These are phyloP conservation scores for Astur gentilis DNA, from an alignment of 2,113 vertebrate genomes.

Conservation along the genomic window DNA sequence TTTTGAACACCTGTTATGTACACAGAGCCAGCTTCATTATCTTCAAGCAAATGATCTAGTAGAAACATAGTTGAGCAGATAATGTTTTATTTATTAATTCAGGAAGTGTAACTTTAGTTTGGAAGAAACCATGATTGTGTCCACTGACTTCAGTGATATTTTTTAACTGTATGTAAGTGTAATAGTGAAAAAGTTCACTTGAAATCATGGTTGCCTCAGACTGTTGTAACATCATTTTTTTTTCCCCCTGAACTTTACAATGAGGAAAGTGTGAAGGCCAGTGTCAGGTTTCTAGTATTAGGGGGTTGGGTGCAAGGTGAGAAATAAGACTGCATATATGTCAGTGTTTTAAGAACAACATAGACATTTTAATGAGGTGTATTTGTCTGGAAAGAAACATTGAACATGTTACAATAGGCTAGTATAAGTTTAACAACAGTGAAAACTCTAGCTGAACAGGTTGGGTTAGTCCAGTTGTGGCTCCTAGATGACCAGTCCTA, in stretches of 20 bases:
- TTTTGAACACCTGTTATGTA: neutral
- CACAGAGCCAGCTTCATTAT: neutral
- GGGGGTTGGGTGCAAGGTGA: neutral
- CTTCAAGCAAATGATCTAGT: neutral
- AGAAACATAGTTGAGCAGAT: neutral
- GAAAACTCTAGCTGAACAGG: neutral
- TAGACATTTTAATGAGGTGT: neutral
- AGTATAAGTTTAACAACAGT: neutral
- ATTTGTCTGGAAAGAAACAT: neutral
- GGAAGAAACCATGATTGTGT: neutral
- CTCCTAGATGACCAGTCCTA: neutral
- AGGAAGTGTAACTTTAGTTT: neutral
- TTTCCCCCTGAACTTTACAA: neutral
- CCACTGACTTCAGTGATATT: neutral
- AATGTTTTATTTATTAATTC: neutral
- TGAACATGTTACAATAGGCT: neutral
- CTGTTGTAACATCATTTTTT: neutral
- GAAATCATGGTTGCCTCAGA: accelerated
- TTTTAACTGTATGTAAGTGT: neutral
- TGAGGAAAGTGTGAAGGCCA: neutral
- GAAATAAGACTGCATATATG: neutral
- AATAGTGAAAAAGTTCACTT: neutral
- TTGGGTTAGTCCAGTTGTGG: neutral
- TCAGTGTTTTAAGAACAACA: neutral
- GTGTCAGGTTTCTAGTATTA: neutral